Evolutionary conservation across 2,797 vertebrate genomes (phyloP).

Genomic region (Florisuga fusca): DNA sequence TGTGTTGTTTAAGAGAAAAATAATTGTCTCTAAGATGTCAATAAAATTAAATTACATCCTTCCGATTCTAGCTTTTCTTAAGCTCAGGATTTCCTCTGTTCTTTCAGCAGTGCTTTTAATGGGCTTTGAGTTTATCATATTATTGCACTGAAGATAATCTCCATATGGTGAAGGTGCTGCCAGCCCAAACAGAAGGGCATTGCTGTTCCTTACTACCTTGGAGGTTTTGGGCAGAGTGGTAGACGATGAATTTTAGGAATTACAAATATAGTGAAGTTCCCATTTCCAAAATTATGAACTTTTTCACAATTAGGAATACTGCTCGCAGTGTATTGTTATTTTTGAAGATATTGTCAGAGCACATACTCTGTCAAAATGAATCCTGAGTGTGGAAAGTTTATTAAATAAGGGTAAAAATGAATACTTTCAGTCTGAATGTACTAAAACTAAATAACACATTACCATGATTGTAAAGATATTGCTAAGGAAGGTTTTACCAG

Average conservation of each 20-base stretch:
- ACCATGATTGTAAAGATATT: not conserved
- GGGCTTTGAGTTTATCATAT: slow-evolving; percentile 18
- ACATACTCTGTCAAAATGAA: not conserved
- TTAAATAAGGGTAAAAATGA: slow-evolving; percentile 39
- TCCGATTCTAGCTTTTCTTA: slow-evolving; percentile 28
- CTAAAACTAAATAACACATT: slow-evolving; percentile 10
- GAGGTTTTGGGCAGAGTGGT: not conserved
- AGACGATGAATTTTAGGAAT: not conserved
- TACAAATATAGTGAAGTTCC: not conserved
- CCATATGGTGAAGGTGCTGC: slow-evolving; percentile 29
- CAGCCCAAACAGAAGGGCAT: not conserved
- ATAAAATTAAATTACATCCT: slow-evolving; percentile 1
- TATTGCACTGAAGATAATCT: slow-evolving; percentile 30
- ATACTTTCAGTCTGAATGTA: not conserved
- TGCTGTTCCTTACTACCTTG: not conserved
- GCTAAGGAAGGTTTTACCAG: slow-evolving; percentile 40
- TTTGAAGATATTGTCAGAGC: not conserved
- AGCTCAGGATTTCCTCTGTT: slow-evolving; percentile 40
- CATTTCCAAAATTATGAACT: not conserved
- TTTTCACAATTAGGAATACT: not conserved
- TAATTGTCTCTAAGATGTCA: slow-evolving; percentile 1
- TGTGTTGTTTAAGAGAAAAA: not conserved
- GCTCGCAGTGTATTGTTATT: not conserved
- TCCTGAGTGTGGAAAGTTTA: not conserved
- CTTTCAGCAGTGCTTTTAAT: slow-evolving; percentile 25